A percentile compares a stretch with the other conserved stretches of the same genome.
Evolutionary conservation across 2,113 vertebrate genomes (phyloP).

Genomic region (Onychostruthus taczanowskii): DNA sequence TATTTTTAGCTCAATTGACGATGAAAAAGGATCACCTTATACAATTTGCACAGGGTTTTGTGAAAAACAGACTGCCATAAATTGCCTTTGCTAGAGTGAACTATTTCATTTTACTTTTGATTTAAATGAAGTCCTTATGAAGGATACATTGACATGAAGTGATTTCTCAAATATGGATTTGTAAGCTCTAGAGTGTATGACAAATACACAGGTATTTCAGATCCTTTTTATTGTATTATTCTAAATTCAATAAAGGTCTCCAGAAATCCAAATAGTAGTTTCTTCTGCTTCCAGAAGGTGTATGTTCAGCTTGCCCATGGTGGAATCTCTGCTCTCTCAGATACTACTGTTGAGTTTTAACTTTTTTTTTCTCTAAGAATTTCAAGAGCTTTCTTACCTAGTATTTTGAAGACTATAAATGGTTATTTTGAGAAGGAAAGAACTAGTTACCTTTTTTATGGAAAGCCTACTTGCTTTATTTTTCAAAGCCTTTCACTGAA

Average conservation of each 20-base stretch:
- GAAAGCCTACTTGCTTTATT: constrained; percentile 61
- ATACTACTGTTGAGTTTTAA: constrained; percentile 42
- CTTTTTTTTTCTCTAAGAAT: constrained; percentile 47
- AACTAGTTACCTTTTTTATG: constrained; percentile 53
- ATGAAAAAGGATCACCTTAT: neutral
- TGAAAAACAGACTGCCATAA: constrained; percentile 26
- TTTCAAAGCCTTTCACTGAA: constrained; percentile 68
- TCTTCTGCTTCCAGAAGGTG: constrained; percentile 55
- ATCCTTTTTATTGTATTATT: constrained; percentile 62
- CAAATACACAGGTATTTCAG: constrained; percentile 59
- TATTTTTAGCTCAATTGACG: neutral
- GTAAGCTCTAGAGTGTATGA: constrained; percentile 55
- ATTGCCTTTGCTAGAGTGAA: constrained; percentile 23
- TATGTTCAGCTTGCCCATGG: constrained; percentile 50
- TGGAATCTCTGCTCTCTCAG: constrained; percentile 17
- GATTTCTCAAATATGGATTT: constrained; percentile 58
- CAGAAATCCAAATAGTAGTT: constrained; percentile 55
- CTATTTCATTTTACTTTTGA: constrained; percentile 40
- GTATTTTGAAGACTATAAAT: constrained; percentile 45
- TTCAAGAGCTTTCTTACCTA: constrained; percentile 58
- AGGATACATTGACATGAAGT: constrained; percentile 30
- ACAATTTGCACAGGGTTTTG: neutral
- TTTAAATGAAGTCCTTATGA: constrained; percentile 46
- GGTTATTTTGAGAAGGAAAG: constrained; percentile 66
- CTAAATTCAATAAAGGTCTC: constrained; percentile 68